A percentile compares a stretch with the other conserved stretches of the same genome.
These are phyloP conservation scores for Enteromius mattozi DNA, from an alignment of 2,797 vertebrate species.

Conservation along the genomic window DNA sequence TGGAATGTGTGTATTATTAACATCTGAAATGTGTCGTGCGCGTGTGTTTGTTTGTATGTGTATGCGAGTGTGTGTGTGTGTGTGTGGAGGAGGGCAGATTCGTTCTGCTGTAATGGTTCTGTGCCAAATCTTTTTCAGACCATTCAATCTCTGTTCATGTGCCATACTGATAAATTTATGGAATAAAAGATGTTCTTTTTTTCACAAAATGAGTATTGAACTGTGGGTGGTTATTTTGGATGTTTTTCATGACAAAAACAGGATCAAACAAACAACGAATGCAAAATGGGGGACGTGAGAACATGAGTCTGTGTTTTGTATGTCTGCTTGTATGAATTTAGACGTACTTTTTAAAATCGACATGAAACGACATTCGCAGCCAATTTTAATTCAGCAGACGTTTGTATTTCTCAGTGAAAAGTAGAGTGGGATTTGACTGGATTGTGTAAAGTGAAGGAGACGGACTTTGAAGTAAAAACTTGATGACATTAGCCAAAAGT, in stretches of 20 bases:
- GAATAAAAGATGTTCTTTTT: slow-evolving; percentile 76
- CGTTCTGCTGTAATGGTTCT: slow-evolving; percentile 70
- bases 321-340: slow-evolving; percentile 34
- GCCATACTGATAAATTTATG: slow-evolving; percentile 78
- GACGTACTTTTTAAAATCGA: not conserved
- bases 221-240: slow-evolving; percentile 67
- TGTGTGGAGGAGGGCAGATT: slow-evolving; percentile 67
- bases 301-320: slow-evolving; percentile 6
- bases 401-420: not conserved
- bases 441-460: not conserved
- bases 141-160: slow-evolving; percentile 77
- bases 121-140: slow-evolving; percentile 78
- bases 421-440: not conserved
- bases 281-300: slow-evolving; percentile 15
- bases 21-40: slow-evolving; percentile 67
- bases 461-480: not conserved
- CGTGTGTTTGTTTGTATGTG: not conserved
- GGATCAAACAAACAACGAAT: slow-evolving; percentile 42
- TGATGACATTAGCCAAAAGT: not conserved
- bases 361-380: not conserved
- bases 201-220: slow-evolving; percentile 69
- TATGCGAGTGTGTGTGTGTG: slow-evolving; percentile 28
- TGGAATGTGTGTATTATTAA: slow-evolving; percentile 69
- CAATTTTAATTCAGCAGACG: not conserved
- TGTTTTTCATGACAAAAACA: slow-evolving; percentile 43